phyloP scores from a whole-genome alignment of 2,113 vertebrate genomes.

The Poeciliopsis prolifica region DNA sequence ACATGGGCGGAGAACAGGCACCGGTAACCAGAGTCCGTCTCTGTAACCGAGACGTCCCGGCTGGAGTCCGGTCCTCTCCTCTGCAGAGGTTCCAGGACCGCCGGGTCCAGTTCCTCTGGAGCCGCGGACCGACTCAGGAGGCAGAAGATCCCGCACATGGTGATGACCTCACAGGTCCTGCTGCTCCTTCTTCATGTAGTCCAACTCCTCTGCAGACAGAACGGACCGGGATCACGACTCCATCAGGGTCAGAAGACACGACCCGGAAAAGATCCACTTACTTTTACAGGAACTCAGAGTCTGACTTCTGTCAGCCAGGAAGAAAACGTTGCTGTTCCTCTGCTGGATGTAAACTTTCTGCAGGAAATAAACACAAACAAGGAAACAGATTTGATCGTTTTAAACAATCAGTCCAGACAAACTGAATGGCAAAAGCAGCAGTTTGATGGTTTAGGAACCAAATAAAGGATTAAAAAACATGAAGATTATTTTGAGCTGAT shows the following conservation, averaged over 20 bases:
- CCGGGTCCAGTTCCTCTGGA: conserved; percentile 44
- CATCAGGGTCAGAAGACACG: background rate
- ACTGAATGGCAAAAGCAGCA: too few relatives aligned
- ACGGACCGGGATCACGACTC: background rate
- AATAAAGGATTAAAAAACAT: too few relatives aligned
- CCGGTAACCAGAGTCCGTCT: conserved; percentile 54
- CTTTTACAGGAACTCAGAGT: conserved; percentile 87
- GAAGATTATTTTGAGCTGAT: too few relatives aligned
- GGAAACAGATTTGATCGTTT: too few relatives aligned
- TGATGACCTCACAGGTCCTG: conserved; percentile 83
- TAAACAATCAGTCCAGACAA: too few relatives aligned
- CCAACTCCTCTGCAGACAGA: conserved; percentile 82
- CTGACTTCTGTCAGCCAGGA: conserved; percentile 86
- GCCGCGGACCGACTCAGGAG: conserved; percentile 73
- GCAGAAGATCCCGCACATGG: conserved; percentile 96
- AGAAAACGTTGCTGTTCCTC: conserved; percentile 94
- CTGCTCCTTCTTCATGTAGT: conserved; percentile 86
- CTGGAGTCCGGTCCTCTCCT: conserved; percentile 85
- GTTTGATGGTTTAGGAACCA: too few relatives aligned
- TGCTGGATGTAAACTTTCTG: conserved; percentile 94
- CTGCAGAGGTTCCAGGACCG: conserved; percentile 72
- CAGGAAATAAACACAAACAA: background rate
- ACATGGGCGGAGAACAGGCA: conserved; percentile 92
- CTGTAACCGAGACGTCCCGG: conserved; percentile 70
- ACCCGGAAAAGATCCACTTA: conserved; percentile 71